phyloP scores from a whole-genome alignment of 2,113 vertebrate genomes.

The Perca flavescens region DNA sequence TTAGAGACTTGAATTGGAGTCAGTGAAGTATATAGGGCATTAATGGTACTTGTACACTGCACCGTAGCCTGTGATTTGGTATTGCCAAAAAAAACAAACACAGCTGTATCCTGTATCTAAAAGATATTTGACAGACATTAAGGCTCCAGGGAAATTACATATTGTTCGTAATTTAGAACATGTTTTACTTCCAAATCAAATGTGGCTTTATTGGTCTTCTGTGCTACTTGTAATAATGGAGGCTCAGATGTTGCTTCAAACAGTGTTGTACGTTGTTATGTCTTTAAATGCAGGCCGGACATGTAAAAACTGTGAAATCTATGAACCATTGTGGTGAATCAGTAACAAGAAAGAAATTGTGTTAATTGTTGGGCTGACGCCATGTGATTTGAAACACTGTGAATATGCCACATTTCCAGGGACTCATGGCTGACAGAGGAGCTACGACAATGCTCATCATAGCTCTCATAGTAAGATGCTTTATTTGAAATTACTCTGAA shows the following conservation, averaged over 20 bases:
- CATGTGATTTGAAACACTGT: constrained; percentile 48
- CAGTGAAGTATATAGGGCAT: neutral
- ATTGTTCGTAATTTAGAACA: neutral
- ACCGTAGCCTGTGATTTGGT: neutral
- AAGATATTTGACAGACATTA: neutral
- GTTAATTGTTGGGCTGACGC: constrained; percentile 27
- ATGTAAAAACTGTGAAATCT: constrained; percentile 24
- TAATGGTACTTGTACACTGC: neutral
- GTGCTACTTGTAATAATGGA: neutral
- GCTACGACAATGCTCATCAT: constrained; percentile 32
- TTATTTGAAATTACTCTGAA: neutral
- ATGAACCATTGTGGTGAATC: constrained; percentile 48
- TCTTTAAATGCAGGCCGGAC: neutral
- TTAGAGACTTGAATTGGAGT: neutral
- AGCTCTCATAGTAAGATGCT: constrained; percentile 64
- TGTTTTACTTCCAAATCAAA: constrained; percentile 9
- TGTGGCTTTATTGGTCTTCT: neutral
- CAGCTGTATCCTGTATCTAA: neutral
- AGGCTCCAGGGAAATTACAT: neutral
- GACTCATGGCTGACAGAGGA: constrained; percentile 51
- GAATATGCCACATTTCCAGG: constrained; percentile 47
- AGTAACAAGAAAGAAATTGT: constrained; percentile 54
- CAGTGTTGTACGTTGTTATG: neutral
- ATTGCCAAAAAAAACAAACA: neutral
- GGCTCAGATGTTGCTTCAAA: neutral